Evolutionary conservation across 2,888 invertebrate species (phyloP).

Genomic region (Panzeria rudis): DNA sequence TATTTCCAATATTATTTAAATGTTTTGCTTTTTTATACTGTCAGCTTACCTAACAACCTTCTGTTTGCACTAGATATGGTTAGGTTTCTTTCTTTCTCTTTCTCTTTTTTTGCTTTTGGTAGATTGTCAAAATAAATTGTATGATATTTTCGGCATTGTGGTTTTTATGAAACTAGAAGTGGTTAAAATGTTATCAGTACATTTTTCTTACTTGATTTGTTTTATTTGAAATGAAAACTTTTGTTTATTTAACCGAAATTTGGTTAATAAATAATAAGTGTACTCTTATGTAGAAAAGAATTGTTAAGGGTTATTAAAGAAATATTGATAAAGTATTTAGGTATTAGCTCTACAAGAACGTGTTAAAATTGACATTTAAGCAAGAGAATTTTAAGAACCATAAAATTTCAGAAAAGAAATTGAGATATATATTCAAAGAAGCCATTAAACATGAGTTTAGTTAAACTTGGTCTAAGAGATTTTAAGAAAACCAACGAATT

Average conservation of each 20-base stretch:
- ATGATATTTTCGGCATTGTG: not conserved
- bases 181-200: constrained; percentile 45
- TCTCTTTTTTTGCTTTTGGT: not conserved
- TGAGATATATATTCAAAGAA: no score
- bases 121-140: not conserved
- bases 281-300: not conserved
- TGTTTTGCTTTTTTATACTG: not conserved
- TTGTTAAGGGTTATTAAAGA: not conserved
- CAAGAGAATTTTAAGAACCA: no score
- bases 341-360: not conserved
- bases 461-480: no score
- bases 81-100: not conserved
- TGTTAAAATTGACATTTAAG: not conserved
- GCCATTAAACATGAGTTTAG: no score
- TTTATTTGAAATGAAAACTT: not conserved
- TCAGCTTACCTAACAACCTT: constrained; percentile 10
- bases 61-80: not conserved
- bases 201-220: constrained; percentile 28
- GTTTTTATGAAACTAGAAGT: constrained; percentile 22
- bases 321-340: not conserved
- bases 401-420: no score
- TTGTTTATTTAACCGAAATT: constrained; percentile 41
- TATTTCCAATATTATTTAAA: constrained; percentile 6
- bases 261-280: not conserved
- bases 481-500: no score